phyloP scores from a whole-genome alignment of 2,888 invertebrate genomes.

The Melinaea marsaeus region DNA sequence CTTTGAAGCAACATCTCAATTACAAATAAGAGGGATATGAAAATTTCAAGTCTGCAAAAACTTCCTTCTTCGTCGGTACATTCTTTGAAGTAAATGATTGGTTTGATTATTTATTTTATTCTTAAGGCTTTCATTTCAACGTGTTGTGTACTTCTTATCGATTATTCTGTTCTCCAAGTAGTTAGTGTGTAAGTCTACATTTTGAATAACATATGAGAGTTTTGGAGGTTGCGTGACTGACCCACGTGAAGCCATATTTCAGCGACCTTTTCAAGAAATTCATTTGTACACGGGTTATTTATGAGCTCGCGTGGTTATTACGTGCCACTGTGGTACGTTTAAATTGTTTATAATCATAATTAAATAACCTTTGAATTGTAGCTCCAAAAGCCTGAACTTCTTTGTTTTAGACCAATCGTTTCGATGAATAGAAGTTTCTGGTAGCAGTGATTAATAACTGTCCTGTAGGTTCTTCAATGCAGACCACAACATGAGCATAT shows the following conservation, averaged over 20 bases:
- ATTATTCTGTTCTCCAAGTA: slow-evolving; percentile 37
- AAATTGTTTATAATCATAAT: slow-evolving; percentile 50
- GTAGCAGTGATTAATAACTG: slow-evolving; percentile 6
- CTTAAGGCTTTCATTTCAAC: background rate
- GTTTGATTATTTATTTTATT: background rate
- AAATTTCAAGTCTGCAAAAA: slow-evolving; percentile 13
- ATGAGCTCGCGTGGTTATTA: slow-evolving; percentile 57
- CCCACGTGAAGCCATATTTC: slow-evolving; percentile 70
- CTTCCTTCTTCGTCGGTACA: too few relatives aligned
- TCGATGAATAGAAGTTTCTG: slow-evolving; percentile 6
- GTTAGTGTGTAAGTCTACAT: slow-evolving; percentile 37
- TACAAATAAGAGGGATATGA: slow-evolving; percentile 27
- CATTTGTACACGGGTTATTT: slow-evolving; percentile 60
- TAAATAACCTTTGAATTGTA: slow-evolving; percentile 23
- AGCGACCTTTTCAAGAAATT: slow-evolving; percentile 75
- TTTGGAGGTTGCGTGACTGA: slow-evolving; percentile 65
- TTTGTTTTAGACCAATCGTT: slow-evolving; percentile 14
- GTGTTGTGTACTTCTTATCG: background rate
- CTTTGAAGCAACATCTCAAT: slow-evolving; percentile 32
- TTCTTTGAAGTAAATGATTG: too few relatives aligned
- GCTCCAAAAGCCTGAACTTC: slow-evolving; percentile 13
- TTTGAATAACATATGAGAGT: slow-evolving; percentile 53
- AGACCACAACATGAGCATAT: background rate
- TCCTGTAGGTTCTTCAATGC: background rate
- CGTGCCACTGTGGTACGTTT: slow-evolving; percentile 48